Conservation (phyloP, 2,888 invertebrate genomes). For the Leptinotarsa rubiginosa region DNA sequence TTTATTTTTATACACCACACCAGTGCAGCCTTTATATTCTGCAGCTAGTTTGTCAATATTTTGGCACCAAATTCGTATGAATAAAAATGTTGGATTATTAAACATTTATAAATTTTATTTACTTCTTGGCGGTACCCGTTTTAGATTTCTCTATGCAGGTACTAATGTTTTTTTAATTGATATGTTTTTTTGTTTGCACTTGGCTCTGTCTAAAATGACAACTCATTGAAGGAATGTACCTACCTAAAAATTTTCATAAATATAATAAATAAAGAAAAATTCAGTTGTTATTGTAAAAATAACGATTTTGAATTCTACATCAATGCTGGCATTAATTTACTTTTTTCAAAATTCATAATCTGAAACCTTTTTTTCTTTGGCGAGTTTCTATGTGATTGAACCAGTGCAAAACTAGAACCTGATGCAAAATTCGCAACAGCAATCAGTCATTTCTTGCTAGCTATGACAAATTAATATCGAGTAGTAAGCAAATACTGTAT, state of each 20-base stretch:
- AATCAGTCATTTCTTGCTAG: slow-evolving; percentile 48
- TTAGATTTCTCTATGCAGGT: slow-evolving; percentile 42
- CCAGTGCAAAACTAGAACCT: slow-evolving; percentile 9
- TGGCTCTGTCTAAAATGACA: background rate
- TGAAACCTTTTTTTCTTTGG: background rate
- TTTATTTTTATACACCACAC: slow-evolving; percentile 56
- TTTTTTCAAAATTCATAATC: background rate
- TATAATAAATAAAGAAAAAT: background rate
- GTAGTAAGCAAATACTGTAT: slow-evolving; percentile 50
- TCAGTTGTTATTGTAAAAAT: background rate
- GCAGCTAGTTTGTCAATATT: slow-evolving; percentile 54
- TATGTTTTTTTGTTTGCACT: slow-evolving; percentile 6
- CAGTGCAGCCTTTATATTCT: slow-evolving; percentile 54
- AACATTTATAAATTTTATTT: slow-evolving; percentile 58
- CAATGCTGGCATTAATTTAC: too few species aligned
- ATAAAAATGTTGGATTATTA: slow-evolving; percentile 56
- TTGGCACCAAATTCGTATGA: slow-evolving; percentile 55
- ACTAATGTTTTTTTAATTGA: slow-evolving; percentile 36
- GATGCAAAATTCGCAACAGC: slow-evolving; percentile 46
- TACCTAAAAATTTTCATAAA: slow-evolving; percentile 23
- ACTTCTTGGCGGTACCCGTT: slow-evolving; percentile 46
- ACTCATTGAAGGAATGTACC: slow-evolving; percentile 14
- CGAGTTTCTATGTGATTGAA: background rate
- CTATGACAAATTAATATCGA: slow-evolving; percentile 51
- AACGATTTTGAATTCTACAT: background rate